A percentile compares a stretch with the other conserved stretches of the same genome.
These are phyloP conservation scores for Oryctolagus cuniculus DNA, from an alignment of 2,113 vertebrate genomes.

Conservation along the genomic window mOryCun1.1 NC_091453.1:121870501-121871000, in stretches of 20 bases:
- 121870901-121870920: conserved; percentile 22
- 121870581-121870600: background rate
- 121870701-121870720: background rate
- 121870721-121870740: background rate
- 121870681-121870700: background rate
- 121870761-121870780: conserved; percentile 7
- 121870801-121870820: conserved; percentile 33
- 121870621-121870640: background rate
- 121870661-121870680: background rate
- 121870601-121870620: background rate
- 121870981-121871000: conserved; percentile 62
- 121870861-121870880: conserved; percentile 19
- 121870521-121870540: background rate
- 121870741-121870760: background rate
- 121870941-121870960: conserved; percentile 62
- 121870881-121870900: conserved; percentile 57
- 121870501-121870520: conserved; percentile 16
- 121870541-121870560: background rate
- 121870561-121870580: background rate
- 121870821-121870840: conserved; percentile 44
- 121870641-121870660: background rate
- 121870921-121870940: conserved; percentile 60
- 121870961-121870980: conserved; percentile 48
- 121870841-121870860: conserved; percentile 52
- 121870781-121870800: background rate